Evolutionary conservation across 37 sponge, comb jelly and placozoan species (phyloP).

Genomic region (Eunapius fragilis): DNA sequence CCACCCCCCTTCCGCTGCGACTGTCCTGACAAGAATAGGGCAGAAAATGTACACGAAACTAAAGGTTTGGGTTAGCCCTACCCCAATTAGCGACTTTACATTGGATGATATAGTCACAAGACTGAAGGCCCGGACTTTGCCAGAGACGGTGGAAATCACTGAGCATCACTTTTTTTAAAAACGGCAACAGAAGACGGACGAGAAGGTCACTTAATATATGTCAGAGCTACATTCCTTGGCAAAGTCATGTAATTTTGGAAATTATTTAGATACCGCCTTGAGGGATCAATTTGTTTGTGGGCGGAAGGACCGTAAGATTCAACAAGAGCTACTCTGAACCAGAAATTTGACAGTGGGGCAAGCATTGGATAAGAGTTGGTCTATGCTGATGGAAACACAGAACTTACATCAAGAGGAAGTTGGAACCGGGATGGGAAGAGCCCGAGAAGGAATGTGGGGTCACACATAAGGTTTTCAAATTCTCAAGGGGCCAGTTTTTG

Average conservation of each 20-base stretch:
- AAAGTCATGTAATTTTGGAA: not conserved
- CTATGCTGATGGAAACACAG: not conserved
- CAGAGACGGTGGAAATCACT: constrained; percentile 2
- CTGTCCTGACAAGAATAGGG: too few species aligned
- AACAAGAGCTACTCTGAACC: not conserved
- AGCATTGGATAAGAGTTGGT: not conserved
- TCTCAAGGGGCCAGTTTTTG: too few species aligned
- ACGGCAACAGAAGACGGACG: not conserved
- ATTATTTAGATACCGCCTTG: constrained; percentile 1
- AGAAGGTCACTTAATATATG: not conserved
- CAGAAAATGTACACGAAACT: too few species aligned
- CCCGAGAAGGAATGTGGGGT: too few species aligned
- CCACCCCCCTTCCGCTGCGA: too few species aligned
- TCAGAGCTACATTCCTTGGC: not conserved
- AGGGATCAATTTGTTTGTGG: too few species aligned
- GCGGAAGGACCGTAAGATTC: not conserved
- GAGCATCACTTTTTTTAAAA: not conserved
- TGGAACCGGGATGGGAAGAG: too few species aligned
- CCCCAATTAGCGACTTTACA: not conserved
- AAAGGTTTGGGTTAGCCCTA: too few species aligned
- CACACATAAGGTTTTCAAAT: too few species aligned
- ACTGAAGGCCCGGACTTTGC: not conserved
- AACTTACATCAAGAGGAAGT: too few species aligned
- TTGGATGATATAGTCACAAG: not conserved
- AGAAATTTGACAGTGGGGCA: not conserved